phyloP scores from a whole-genome alignment of 92 coral and sea anemone genomes.

The Porites divaricata region DNA sequence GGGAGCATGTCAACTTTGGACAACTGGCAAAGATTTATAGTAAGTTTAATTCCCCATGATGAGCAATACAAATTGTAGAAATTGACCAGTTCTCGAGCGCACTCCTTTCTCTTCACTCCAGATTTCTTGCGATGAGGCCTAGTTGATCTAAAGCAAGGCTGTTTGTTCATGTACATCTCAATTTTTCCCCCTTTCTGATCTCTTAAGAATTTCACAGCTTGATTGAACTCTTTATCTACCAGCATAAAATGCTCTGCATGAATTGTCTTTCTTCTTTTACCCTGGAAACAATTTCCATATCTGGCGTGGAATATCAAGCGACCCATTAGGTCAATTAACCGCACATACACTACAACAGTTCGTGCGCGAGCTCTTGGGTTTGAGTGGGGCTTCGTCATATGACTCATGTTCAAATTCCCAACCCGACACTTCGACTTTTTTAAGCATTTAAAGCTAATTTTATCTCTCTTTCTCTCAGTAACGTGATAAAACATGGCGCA shows the following conservation, averaged over 20 bases:
- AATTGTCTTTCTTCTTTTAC: conserved; percentile 3
- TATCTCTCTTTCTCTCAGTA: conserved; percentile 4
- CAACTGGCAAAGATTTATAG: conserved; percentile 39
- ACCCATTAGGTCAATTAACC: conserved; percentile 1
- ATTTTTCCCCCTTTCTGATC: conserved; percentile 27
- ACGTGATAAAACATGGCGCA: conserved; percentile 38
- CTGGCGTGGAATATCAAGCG: conserved; percentile 44
- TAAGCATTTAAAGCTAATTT: conserved; percentile 11
- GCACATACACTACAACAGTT: conserved; percentile 19
- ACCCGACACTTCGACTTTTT: conserved; percentile 3
- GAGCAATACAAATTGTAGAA: conserved; percentile 7
- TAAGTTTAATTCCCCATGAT: neutral
- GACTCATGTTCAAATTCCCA: neutral
- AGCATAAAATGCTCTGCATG: conserved; percentile 48
- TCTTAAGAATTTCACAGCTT: neutral
- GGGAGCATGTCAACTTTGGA: conserved; percentile 23
- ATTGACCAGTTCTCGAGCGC: conserved; percentile 18
- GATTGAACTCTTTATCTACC: conserved; percentile 24
- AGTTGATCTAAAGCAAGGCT: conserved; percentile 42
- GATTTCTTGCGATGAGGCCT: no score
- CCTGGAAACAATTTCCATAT: conserved; percentile 37
- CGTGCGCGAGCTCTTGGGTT: conserved; percentile 1
- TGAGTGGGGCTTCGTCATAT: neutral
- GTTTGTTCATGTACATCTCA: conserved; percentile 30
- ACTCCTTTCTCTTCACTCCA: conserved; percentile 9